phyloP scores from a whole-genome alignment of 2,888 invertebrate genomes.

The Tetrapedia diversipes region DNA sequence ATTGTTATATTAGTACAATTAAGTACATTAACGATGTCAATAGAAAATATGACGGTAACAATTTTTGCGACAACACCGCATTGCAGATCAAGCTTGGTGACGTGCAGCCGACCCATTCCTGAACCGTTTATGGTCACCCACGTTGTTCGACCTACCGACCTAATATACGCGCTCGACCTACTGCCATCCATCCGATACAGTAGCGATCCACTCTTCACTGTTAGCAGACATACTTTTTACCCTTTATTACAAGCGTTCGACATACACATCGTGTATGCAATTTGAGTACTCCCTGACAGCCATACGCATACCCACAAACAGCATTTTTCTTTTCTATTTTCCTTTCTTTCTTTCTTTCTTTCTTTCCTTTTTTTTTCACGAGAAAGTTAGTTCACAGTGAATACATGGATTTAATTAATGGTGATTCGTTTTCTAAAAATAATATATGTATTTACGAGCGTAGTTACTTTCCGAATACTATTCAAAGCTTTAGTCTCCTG shows the following conservation, averaged over 20 bases:
- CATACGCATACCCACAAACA: not conserved
- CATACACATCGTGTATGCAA: not conserved
- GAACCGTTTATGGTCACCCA: conserved; percentile 56
- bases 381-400: too few species aligned
- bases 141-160: conserved; percentile 63
- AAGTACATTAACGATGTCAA: not conserved
- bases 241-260: not conserved
- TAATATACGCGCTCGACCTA: conserved; percentile 51
- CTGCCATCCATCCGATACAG: conserved; percentile 32
- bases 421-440: too few species aligned
- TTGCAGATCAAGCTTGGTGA: conserved; percentile 81
- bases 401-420: too few species aligned
- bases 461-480: not conserved
- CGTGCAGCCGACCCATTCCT: conserved; percentile 75
- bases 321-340: too few species aligned
- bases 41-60: conserved; percentile 23
- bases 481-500: too few species aligned
- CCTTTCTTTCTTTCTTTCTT: too few species aligned
- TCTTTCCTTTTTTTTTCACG: too few species aligned
- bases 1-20: too few species aligned
- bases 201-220: conserved; percentile 6
- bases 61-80: conserved; percentile 80
- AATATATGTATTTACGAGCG: too few species aligned
- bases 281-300: too few species aligned
- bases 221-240: not conserved